phyloP scores from a whole-genome alignment of 2,888 invertebrate genomes.

The Polyploca ridens region DNA sequence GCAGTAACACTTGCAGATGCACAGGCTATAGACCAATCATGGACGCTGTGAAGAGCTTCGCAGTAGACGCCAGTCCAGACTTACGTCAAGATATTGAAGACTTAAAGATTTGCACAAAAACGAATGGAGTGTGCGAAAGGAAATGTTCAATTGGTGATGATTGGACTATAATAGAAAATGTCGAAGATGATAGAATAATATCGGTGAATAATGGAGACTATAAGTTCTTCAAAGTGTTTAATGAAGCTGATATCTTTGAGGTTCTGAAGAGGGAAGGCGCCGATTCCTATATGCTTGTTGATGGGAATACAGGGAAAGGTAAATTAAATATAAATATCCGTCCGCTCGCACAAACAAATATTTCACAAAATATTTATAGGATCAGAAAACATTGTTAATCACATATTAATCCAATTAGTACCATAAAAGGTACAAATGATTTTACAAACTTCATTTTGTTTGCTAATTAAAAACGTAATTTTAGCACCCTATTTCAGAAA shows the following conservation, averaged over 20 bases:
- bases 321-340: not conserved
- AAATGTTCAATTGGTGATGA: slow-evolving; percentile 58
- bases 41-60: slow-evolving; percentile 90
- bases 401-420: no score
- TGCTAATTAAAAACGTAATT: no score
- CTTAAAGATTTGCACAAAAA: slow-evolving; percentile 48
- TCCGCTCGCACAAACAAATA: not conserved
- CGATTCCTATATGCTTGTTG: slow-evolving; percentile 84
- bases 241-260: slow-evolving; percentile 75
- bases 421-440: no score
- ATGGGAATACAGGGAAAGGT: slow-evolving; percentile 91
- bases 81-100: slow-evolving; percentile 82
- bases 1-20: slow-evolving; percentile 91
- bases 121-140: slow-evolving; percentile 49
- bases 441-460: no score
- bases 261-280: slow-evolving; percentile 67
- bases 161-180: slow-evolving; percentile 56
- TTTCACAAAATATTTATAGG: no score
- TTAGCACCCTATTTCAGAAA: no score
- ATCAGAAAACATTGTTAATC: no score
- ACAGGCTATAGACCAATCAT: slow-evolving; percentile 92
- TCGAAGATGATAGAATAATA: slow-evolving; percentile 50
- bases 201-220: slow-evolving; percentile 76
- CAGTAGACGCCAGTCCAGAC: slow-evolving; percentile 83
- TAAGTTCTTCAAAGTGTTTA: slow-evolving; percentile 78